Conservation (phyloP, 2,113 vertebrate species). For the Gobiocypris rarus region DNA sequence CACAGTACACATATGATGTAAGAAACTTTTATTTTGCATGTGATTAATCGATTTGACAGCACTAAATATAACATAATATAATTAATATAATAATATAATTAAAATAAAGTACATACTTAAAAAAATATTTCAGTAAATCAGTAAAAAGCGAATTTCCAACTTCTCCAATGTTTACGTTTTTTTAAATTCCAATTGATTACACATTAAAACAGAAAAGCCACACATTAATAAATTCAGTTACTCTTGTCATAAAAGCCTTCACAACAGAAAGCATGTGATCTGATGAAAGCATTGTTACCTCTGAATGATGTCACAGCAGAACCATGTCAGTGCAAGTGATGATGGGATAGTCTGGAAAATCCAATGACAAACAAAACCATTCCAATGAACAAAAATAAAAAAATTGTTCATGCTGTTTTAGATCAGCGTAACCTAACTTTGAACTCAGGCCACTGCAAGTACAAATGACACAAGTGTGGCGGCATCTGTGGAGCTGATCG, state of each 20-base stretch:
- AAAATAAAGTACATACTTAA: neutral
- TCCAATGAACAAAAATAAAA: neutral
- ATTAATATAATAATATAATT: neutral
- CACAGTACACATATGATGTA: no score
- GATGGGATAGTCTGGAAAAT: constrained; percentile 33
- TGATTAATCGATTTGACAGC: no score
- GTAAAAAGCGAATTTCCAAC: neutral
- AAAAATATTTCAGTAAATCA: neutral
- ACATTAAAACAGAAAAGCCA: neutral
- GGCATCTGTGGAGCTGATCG: constrained; percentile 22
- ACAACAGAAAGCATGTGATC: constrained; percentile 7
- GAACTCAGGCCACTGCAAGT: constrained; percentile 33
- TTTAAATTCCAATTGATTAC: neutral
- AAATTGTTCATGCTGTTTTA: constrained; percentile 32
- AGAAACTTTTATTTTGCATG: no score
- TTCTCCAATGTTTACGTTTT: neutral
- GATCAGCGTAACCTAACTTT: constrained; percentile 32
- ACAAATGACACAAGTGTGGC: constrained; percentile 62
- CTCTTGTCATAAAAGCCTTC: constrained; percentile 33
- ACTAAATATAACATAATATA: neutral
- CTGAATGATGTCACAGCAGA: constrained; percentile 63
- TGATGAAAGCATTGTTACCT: constrained; percentile 68
- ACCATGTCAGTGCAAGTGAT: constrained; percentile 24
- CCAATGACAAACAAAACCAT: constrained; percentile 31
- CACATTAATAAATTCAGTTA: neutral